phyloP scores from a whole-genome alignment of 1,140 invertebrate genomes.

The Gryllus bimaculatus region DNA sequence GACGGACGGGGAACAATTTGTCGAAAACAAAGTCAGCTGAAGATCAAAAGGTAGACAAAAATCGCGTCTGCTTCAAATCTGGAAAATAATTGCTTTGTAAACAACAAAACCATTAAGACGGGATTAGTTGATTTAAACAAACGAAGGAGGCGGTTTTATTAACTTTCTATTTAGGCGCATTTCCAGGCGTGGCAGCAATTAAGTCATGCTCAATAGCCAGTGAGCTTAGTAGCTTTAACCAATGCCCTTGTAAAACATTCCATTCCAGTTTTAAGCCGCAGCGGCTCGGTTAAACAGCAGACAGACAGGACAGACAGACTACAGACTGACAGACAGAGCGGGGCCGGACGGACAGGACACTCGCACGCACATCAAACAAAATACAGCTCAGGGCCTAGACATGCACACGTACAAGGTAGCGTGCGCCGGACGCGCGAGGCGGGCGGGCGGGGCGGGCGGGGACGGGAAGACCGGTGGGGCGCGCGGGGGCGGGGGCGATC shows the following conservation, averaged over 20 bases:
- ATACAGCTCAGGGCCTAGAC: not conserved
- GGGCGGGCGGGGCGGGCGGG: too few species aligned
- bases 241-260: slow-evolving; percentile 6
- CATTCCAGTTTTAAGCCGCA: slow-evolving; percentile 13
- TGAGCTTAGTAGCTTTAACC: slow-evolving; percentile 14
- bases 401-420: not conserved
- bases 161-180: slow-evolving; percentile 14
- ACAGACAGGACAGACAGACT: not conserved
- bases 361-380: not conserved
- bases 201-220: not conserved
- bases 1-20: slow-evolving; percentile 14
- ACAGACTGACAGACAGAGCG: slow-evolving; percentile 2
- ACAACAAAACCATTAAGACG: not conserved
- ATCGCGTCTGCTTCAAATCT: slow-evolving; percentile 15
- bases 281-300: not conserved
- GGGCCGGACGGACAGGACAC: not conserved
- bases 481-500: not conserved
- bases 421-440: too few species aligned
- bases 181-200: slow-evolving; percentile 15
- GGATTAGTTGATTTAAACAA: slow-evolving; percentile 15
- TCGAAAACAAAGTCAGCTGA: slow-evolving; percentile 16
- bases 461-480: not conserved
- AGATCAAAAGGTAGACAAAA: slow-evolving; percentile 18
- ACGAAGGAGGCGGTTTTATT: slow-evolving; percentile 10
- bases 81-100: slow-evolving; percentile 19